Percentiles rank a stretch among this genome's conserved stretches.
These are phyloP conservation scores for Norana najaformis DNA, from an alignment of 2,888 invertebrate genomes.

Conservation along the genomic window DNA sequence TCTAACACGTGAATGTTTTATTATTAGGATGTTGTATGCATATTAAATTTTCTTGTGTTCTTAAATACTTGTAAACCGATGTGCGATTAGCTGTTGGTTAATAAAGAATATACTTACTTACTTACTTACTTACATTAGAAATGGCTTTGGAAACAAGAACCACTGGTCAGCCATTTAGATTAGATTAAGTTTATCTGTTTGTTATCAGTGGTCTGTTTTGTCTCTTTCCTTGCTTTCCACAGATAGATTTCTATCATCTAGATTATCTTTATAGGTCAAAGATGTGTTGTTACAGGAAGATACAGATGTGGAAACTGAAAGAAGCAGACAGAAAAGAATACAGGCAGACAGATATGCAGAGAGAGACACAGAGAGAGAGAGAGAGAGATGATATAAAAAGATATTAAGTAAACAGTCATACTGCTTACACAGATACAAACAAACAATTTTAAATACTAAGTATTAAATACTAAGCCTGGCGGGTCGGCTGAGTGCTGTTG, in stretches of 20 bases:
- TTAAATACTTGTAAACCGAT: too few species aligned
- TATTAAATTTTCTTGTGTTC: too few species aligned
- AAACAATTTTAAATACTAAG: neutral
- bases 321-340: neutral
- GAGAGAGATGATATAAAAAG: neutral
- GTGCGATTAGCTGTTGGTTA: too few species aligned
- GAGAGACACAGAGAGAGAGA: neutral
- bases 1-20: too few species aligned
- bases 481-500: neutral
- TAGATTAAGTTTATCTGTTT: neutral
- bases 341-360: neutral
- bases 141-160: neutral
- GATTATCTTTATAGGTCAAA: neutral
- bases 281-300: neutral
- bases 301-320: neutral
- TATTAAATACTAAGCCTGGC: neutral
- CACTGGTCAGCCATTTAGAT: neutral
- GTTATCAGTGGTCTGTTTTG: slow-evolving; percentile 5
- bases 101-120: too few species aligned
- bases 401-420: neutral
- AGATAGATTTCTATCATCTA: neutral
- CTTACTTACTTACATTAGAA: too few species aligned
- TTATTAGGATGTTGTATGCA: too few species aligned
- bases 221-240: neutral
- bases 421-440: neutral